Percentiles rank a stretch among this genome's conserved stretches.
These are phyloP conservation scores for Phthorimaea operculella DNA, from an alignment of 1,140 invertebrate genomes.

Conservation along the genomic window DNA sequence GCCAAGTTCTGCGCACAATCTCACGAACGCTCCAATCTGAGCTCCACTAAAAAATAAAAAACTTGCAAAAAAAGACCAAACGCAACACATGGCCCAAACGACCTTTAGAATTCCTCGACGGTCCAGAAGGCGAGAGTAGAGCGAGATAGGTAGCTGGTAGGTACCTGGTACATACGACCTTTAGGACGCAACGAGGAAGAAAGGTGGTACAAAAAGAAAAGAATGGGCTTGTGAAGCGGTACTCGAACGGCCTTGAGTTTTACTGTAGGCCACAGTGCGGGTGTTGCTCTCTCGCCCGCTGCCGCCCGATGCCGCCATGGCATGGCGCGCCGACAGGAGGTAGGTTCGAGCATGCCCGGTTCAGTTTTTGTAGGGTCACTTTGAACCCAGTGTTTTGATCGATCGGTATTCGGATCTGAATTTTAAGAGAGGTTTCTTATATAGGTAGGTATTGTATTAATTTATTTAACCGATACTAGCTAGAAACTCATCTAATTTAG, in stretches of 20 bases:
- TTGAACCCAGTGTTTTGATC: slow-evolving; percentile 29
- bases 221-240: slow-evolving; percentile 52
- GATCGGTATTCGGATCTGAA: slow-evolving; percentile 24
- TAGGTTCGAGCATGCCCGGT: slow-evolving; percentile 30
- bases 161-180: slow-evolving; percentile 20
- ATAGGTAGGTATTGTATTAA: no score
- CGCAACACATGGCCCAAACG: slow-evolving; percentile 43
- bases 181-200: slow-evolving; percentile 31
- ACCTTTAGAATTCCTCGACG: slow-evolving; percentile 49
- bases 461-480: no score
- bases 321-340: no score
- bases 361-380: slow-evolving; percentile 33
- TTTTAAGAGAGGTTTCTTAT: neutral
- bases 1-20: no score
- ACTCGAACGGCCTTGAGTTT: slow-evolving; percentile 56
- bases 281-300: slow-evolving; percentile 34
- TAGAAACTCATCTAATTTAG: no score
- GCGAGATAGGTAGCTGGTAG: no score
- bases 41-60: slow-evolving; percentile 30
- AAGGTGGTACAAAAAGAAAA: slow-evolving; percentile 52
- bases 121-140: neutral
- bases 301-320: no score
- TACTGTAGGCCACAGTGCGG: slow-evolving; percentile 58
- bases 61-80: slow-evolving; percentile 49
- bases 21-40: no score